A percentile compares a stretch with the other conserved stretches of the same genome.
Evolutionary conservation across 2,888 invertebrate species (phyloP).

Genomic region (Cyclophora punctaria): DNA sequence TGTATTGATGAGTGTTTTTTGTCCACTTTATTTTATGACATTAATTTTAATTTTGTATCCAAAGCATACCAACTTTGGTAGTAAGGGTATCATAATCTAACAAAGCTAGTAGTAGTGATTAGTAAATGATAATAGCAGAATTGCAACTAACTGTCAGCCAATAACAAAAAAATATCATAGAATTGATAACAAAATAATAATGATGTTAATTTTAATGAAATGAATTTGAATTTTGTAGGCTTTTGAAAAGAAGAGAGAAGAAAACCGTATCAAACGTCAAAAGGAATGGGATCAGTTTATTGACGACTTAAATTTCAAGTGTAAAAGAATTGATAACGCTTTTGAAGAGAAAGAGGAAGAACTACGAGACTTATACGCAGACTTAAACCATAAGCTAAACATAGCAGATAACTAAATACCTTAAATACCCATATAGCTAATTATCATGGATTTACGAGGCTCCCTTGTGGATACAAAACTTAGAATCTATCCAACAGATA

Average conservation of each 20-base stretch:
- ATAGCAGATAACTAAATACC: conserved; percentile 58
- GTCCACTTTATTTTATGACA: too few species aligned
- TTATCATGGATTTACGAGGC: conserved; percentile 67
- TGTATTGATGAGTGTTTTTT: too few species aligned
- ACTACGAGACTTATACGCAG: conserved; percentile 81
- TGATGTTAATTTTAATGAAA: background rate
- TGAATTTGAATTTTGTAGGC: conserved; percentile 27
- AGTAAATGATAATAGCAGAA: too few species aligned
- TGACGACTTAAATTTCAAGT: conserved; percentile 85
- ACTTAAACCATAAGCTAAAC: conserved; percentile 83
- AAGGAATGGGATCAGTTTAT: conserved; percentile 84
- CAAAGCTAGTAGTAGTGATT: too few species aligned
- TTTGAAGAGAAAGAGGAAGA: conserved; percentile 87
- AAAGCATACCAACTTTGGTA: too few species aligned
- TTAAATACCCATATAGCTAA: background rate
- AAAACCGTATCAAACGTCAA: conserved; percentile 48
- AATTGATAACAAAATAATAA: background rate
- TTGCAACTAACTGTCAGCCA: too few species aligned
- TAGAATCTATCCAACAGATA: conserved; percentile 77
- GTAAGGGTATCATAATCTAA: too few species aligned
- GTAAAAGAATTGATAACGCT: conserved; percentile 83
- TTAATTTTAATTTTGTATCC: too few species aligned
- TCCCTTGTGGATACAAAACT: conserved; percentile 79
- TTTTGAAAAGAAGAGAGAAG: conserved; percentile 34
- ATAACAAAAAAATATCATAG: too few species aligned